These are phyloP conservation scores for Drymonia ruficornis DNA, from an alignment of 2,888 invertebrate genomes.

Conservation along the genomic window DNA sequence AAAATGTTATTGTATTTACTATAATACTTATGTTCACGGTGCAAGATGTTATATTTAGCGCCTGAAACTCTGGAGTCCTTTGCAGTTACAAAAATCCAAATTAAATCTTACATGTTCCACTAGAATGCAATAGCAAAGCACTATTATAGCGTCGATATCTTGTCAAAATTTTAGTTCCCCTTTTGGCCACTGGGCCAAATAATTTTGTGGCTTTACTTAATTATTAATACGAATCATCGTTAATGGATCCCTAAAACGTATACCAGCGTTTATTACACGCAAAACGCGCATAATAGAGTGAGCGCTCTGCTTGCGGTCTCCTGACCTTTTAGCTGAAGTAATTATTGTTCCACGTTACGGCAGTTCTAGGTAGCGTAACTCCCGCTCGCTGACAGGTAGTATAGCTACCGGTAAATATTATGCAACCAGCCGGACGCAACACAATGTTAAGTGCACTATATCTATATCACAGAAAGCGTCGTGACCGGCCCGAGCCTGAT, in stretches of 20 bases:
- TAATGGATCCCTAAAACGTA: constrained; percentile 34
- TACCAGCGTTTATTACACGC: constrained; percentile 28
- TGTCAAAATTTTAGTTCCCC: no score
- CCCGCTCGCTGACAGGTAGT: constrained; percentile 49
- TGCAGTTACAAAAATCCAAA: no score
- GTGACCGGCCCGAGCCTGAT: constrained; percentile 65
- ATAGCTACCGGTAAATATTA: constrained; percentile 65
- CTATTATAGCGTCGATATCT: no score
- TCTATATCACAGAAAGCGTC: constrained; percentile 50
- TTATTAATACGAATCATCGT: constrained; percentile 3
- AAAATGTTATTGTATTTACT: no score
- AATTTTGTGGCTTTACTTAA: neutral
- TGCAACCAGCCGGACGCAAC: constrained; percentile 77
- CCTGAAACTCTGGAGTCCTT: no score
- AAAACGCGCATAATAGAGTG: constrained; percentile 38
- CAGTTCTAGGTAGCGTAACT: constrained; percentile 52
- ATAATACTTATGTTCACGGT: no score
- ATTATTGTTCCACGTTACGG: constrained; percentile 64
- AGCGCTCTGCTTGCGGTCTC: constrained; percentile 52
- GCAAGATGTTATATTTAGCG: no score
- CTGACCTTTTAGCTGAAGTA: constrained; percentile 55
- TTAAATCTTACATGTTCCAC: no score
- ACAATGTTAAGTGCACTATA: constrained; percentile 69
- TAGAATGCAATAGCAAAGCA: no score
- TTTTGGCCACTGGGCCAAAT: no score